Conservation (phyloP, 1,140 invertebrate species). For the Pseudoatta argentina region DNA sequence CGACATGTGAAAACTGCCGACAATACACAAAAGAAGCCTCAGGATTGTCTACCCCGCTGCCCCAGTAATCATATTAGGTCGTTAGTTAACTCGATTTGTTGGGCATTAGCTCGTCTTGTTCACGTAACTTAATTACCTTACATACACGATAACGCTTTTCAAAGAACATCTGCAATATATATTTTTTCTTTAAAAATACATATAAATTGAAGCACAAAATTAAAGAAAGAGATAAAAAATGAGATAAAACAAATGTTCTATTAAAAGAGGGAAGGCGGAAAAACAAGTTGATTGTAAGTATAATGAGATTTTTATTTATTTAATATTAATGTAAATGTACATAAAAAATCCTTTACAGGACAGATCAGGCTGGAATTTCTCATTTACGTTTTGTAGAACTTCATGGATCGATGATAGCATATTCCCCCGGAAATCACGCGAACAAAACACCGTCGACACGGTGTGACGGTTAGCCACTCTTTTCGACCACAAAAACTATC, state of each 20-base stretch:
- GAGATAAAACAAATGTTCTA: neutral
- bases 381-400: constrained; percentile 19
- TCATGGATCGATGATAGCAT: constrained; percentile 2
- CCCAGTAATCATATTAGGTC: constrained; percentile 85
- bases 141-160: constrained; percentile 64
- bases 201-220: neutral
- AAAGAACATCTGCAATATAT: neutral
- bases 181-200: neutral
- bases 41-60: constrained; percentile 79
- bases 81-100: constrained; percentile 83
- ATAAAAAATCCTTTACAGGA: neutral
- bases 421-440: constrained; percentile 27
- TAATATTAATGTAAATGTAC: neutral
- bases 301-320: neutral
- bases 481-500: constrained; percentile 55
- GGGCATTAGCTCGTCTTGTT: constrained; percentile 79
- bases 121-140: constrained; percentile 82
- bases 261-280: neutral
- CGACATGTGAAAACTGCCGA: constrained; percentile 64
- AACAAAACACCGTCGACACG: constrained; percentile 46
- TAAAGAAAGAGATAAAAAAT: neutral
- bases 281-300: neutral
- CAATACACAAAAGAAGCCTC: constrained; percentile 81
- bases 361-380: neutral
- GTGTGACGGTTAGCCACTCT: constrained; percentile 16